These are phyloP conservation scores for Anthopleura sola DNA, from an alignment of 64 coral and sea anemone genomes.

Conservation along the genomic window DNA sequence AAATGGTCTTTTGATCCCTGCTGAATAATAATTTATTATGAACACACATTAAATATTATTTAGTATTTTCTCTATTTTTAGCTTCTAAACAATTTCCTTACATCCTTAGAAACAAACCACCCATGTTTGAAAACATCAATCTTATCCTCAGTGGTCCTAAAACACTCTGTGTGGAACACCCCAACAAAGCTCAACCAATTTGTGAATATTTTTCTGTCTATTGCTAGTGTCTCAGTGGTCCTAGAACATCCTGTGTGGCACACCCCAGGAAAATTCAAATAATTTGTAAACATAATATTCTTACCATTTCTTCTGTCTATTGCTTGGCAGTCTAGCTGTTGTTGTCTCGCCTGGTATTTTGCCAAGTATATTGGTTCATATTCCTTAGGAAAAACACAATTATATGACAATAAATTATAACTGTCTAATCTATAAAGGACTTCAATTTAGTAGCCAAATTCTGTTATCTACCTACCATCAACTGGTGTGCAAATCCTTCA, in stretches of 20 bases:
- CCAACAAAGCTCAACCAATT: too few relatives aligned
- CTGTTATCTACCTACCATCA: conserved; percentile 59
- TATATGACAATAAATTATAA: not conserved
- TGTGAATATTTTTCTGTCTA: too few relatives aligned
- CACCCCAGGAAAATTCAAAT: not conserved
- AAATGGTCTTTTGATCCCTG: conserved; percentile 19
- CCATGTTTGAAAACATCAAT: too few relatives aligned
- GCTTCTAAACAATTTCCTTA: too few relatives aligned
- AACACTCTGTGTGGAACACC: too few relatives aligned
- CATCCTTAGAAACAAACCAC: too few relatives aligned
- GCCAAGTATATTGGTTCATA: conserved; percentile 99
- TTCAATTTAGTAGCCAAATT: too few relatives aligned
- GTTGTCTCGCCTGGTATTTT: conserved; percentile 75
- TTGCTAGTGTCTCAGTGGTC: too few relatives aligned
- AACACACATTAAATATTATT: not conserved
- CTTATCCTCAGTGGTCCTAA: too few relatives aligned
- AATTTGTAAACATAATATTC: not conserved
- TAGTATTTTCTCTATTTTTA: too few relatives aligned
- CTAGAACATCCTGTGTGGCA: not conserved
- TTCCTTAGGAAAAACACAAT: conserved; percentile 45
- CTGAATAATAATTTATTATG: not conserved
- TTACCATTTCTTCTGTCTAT: conserved; percentile 54
- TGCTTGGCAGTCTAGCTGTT: not conserved
- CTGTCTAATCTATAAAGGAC: too few relatives aligned
- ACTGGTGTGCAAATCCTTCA: conserved; percentile 93